A percentile compares a stretch with the other conserved stretches of the same genome.
These are phyloP conservation scores for Allacma fusca DNA, from an alignment of 2,888 invertebrate genomes.

Conservation along the genomic window DNA sequence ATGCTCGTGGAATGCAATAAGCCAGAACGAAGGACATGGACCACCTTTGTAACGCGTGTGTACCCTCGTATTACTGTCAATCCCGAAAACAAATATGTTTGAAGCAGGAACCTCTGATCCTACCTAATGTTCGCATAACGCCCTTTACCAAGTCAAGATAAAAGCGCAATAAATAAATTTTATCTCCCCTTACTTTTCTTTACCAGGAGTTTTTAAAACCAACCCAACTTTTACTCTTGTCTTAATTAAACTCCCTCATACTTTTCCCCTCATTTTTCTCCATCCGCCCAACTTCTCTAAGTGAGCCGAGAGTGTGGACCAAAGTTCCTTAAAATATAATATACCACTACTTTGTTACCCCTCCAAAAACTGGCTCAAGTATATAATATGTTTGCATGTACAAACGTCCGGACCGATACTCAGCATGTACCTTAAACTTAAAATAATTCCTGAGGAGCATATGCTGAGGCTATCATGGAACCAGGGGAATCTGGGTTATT, in stretches of 20 bases:
- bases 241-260: neutral
- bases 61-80: neutral
- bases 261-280: neutral
- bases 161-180: conserved; percentile 1
- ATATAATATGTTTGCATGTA: too few species aligned
- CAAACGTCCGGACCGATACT: too few species aligned
- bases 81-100: conserved; percentile 11
- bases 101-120: neutral
- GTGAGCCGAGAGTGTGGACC: too few species aligned
- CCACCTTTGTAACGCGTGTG: conserved; percentile 31
- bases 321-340: too few species aligned
- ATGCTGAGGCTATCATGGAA: too few species aligned
- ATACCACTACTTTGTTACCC: too few species aligned
- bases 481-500: too few species aligned
- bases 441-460: too few species aligned
- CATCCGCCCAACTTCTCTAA: too few species aligned
- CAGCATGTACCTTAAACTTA: too few species aligned
- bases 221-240: conserved; percentile 1
- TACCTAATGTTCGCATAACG: conserved; percentile 20
- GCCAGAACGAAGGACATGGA: conserved; percentile 42
- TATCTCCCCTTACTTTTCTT: neutral
- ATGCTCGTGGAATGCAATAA: conserved; percentile 43
- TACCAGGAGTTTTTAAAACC: neutral
- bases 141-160: conserved; percentile 18
- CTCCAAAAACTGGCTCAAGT: too few species aligned